A percentile compares a stretch with the other conserved stretches of the same genome.
Evolutionary conservation across 2,797 vertebrate genomes (phyloP).

Genomic region (Crotalus adamanteus): DNA sequence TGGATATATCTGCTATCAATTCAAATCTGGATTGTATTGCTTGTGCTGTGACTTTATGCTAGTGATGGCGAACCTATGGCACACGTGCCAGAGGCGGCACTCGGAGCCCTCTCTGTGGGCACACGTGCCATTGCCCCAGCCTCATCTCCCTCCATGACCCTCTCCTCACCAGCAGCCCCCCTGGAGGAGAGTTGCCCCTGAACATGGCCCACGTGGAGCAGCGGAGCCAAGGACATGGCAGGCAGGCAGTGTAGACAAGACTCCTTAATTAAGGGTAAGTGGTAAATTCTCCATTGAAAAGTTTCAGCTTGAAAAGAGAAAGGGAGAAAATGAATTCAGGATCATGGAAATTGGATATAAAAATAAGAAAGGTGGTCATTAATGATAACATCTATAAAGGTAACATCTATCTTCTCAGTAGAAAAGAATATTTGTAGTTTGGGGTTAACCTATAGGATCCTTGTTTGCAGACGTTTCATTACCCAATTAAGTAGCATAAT

Average conservation of each 20-base stretch:
- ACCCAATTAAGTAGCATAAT: neutral
- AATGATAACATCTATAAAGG: neutral
- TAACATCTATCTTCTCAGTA: neutral
- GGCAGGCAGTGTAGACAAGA: too few species aligned
- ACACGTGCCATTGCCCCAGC: too few species aligned
- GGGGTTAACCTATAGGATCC: neutral
- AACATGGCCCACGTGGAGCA: too few species aligned
- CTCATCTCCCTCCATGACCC: too few species aligned
- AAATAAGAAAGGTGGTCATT: neutral
- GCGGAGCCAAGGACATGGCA: too few species aligned
- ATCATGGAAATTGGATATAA: neutral
- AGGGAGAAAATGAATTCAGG: neutral
- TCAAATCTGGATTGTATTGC: neutral
- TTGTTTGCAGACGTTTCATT: neutral
- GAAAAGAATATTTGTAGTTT: neutral
- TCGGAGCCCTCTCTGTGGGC: too few species aligned
- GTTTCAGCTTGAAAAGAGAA: neutral
- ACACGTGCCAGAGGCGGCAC: too few species aligned
- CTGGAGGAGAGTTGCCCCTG: too few species aligned
- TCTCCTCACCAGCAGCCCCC: too few species aligned
- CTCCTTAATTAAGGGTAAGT: neutral
- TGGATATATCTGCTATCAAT: neutral
- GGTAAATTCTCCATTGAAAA: neutral
- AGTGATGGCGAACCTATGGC: too few species aligned
- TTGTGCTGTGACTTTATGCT: neutral